phyloP scores from a whole-genome alignment of 2,888 invertebrate genomes.

The Folsomia candida region DNA sequence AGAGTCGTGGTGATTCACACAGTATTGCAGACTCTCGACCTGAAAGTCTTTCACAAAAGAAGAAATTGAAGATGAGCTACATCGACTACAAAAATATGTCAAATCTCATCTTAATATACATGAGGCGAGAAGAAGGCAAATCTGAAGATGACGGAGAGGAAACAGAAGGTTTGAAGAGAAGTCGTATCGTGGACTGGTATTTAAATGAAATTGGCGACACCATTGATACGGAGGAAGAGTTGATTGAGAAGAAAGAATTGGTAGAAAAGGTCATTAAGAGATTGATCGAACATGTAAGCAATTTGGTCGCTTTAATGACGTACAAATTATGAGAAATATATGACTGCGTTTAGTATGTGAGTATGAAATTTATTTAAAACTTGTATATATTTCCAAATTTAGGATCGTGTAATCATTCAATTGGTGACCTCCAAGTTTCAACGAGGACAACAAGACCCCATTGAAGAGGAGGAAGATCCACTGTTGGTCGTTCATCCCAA shows the following conservation, averaged over 20 bases:
- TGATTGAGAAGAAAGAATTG: constrained; percentile 80
- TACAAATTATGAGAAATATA: constrained; percentile 50
- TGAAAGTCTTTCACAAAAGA: constrained; percentile 55
- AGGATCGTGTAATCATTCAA: constrained; percentile 83
- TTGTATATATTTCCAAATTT: constrained; percentile 48
- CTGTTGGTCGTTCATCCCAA: constrained; percentile 93
- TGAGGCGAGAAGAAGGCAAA: constrained; percentile 75
- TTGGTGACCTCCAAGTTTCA: constrained; percentile 62
- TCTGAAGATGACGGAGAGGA: constrained; percentile 52
- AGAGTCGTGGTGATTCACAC: constrained; percentile 22
- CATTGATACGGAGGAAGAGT: constrained; percentile 86
- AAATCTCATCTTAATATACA: constrained; percentile 83
- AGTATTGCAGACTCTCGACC: constrained; percentile 5
- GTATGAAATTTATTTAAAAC: constrained; percentile 10
- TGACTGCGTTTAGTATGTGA: background rate
- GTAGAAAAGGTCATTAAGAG: constrained; percentile 93
- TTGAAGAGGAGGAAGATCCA: constrained; percentile 72
- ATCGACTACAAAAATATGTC: constrained; percentile 92
- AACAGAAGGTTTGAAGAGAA: constrained; percentile 60
- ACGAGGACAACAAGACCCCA: constrained; percentile 59
- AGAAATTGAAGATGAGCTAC: constrained; percentile 66
- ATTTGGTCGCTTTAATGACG: background rate
- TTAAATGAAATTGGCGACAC: constrained; percentile 79
- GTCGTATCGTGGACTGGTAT: constrained; percentile 90
- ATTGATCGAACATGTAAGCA: constrained; percentile 74